Percentiles rank a stretch among this genome's conserved stretches.
These are phyloP conservation scores for Laupala kohalensis DNA, from an alignment of 1,140 invertebrate species.

Conservation along the genomic window DNA sequence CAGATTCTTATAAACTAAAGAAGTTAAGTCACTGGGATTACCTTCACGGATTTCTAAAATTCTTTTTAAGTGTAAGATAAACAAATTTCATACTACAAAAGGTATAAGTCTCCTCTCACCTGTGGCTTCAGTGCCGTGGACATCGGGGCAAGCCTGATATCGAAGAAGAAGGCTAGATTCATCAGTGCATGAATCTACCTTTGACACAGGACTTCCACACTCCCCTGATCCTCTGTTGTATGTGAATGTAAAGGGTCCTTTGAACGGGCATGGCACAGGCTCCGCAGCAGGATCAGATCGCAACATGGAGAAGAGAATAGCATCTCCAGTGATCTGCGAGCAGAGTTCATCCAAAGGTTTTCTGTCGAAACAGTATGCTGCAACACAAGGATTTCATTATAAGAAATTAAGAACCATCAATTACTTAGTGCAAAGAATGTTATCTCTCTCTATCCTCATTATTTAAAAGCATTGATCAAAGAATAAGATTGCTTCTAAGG, in stretches of 20 bases:
- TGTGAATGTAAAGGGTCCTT: conserved; percentile 62
- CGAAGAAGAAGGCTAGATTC: conserved; percentile 42
- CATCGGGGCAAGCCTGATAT: conserved; percentile 51
- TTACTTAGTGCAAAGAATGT: no score
- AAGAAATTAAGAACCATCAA: no score
- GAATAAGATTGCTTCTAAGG: no score
- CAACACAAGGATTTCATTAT: no score
- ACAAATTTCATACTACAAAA: no score
- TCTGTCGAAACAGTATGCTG: conserved; percentile 43
- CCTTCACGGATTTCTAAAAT: no score
- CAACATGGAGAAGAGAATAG: conserved; percentile 59
- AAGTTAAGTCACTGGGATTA: no score
- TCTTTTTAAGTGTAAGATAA: no score
- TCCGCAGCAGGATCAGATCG: conserved; percentile 37
- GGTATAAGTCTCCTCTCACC: conserved; percentile 6
- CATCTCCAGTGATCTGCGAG: conserved; percentile 52
- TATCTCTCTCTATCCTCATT: no score
- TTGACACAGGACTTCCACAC: conserved; percentile 42
- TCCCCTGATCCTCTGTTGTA: conserved; percentile 68
- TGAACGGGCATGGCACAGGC: conserved; percentile 59
- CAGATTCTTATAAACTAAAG: no score
- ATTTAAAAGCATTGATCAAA: no score
- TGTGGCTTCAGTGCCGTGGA: conserved; percentile 29
- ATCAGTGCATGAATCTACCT: conserved; percentile 46
- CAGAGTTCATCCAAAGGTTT: conserved; percentile 44